These are phyloP conservation scores for Crocodylus rhombifer DNA, from an alignment of 2,797 vertebrate species.

Conservation along the genomic window DNA sequence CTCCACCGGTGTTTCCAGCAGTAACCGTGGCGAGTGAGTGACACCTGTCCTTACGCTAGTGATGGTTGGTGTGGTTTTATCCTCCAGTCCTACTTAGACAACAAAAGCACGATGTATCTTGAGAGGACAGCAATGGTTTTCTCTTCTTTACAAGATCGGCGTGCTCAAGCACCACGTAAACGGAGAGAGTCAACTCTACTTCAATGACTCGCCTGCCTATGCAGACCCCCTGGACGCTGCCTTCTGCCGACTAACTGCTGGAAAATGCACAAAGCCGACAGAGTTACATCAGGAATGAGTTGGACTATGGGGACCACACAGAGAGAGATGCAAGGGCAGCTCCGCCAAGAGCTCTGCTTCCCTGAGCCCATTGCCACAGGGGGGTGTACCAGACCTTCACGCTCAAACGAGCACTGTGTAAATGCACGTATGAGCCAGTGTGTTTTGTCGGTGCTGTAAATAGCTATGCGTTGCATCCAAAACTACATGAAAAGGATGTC, in stretches of 20 bases:
- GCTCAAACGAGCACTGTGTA: not conserved
- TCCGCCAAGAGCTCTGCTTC: not conserved
- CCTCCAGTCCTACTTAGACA: no score
- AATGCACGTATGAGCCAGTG: not conserved
- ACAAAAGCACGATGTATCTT: not conserved
- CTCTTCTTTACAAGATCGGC: no score
- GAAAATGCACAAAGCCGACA: no score
- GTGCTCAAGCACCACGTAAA: no score
- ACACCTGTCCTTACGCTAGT: not conserved
- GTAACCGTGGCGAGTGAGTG: slow-evolving; percentile 40
- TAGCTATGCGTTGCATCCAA: not conserved
- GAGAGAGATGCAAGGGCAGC: no score
- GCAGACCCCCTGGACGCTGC: no score
- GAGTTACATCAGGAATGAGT: no score
- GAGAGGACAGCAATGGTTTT: no score
- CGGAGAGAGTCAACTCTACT: no score
- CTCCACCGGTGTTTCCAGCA: slow-evolving; percentile 66
- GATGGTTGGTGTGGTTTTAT: not conserved
- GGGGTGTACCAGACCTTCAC: not conserved
- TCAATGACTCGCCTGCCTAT: no score
- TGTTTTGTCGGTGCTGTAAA: not conserved
- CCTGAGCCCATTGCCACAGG: not conserved
- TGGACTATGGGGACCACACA: no score
- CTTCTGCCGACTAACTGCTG: no score
- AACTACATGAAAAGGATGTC: not conserved